phyloP scores from a whole-genome alignment of 2,888 invertebrate species.

The Melinopterus prodromus region DNA sequence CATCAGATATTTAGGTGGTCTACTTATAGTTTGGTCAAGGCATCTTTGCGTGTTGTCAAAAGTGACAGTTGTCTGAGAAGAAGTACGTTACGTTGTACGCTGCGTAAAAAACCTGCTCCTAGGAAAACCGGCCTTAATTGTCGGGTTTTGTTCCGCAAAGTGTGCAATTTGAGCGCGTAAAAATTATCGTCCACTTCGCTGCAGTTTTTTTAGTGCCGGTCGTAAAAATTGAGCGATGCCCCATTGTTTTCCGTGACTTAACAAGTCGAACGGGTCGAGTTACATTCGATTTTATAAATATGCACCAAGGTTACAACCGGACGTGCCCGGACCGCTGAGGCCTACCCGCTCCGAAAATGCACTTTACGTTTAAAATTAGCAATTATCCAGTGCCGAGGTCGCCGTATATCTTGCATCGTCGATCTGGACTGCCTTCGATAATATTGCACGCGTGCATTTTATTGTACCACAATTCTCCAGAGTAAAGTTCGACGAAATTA shows the following conservation, averaged over 20 bases:
- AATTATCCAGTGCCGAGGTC: constrained; percentile 4
- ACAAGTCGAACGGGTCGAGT: background rate
- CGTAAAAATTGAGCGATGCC: background rate
- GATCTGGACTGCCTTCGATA: background rate
- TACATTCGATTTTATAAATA: background rate
- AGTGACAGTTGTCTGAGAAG: too few relatives aligned
- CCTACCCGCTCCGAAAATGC: background rate
- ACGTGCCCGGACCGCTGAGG: background rate
- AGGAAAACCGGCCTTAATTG: too few relatives aligned
- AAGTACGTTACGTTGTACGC: too few relatives aligned
- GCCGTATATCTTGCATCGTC: background rate
- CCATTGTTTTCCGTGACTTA: background rate
- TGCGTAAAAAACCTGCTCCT: too few relatives aligned
- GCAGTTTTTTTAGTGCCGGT: background rate
- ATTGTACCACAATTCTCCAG: background rate
- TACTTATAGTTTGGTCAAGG: too few relatives aligned
- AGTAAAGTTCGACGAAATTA: too few relatives aligned
- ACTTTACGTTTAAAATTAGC: constrained; percentile 4
- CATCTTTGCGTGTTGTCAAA: too few relatives aligned
- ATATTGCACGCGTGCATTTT: background rate
- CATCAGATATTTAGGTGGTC: too few relatives aligned
- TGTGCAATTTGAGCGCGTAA: background rate
- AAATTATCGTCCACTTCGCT: background rate
- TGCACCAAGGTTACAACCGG: background rate
- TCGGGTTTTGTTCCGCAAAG: background rate